Evolutionary conservation across 2,888 invertebrate genomes (phyloP).

Genomic region (Pristionchus exspectatus): DNA sequence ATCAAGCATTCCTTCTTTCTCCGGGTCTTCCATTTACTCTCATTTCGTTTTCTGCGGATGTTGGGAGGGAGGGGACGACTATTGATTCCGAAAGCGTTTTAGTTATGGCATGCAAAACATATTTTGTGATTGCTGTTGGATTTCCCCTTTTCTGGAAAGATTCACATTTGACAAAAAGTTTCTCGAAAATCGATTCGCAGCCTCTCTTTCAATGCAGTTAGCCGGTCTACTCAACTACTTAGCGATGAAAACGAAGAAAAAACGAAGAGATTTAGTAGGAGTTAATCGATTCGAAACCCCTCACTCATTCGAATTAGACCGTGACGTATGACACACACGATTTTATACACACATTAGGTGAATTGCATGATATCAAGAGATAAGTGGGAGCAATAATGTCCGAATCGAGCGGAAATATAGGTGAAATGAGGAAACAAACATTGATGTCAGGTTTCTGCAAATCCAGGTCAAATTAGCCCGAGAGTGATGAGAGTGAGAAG

Average conservation of each 20-base stretch:
- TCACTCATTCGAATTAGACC: neutral
- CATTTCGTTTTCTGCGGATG: neutral
- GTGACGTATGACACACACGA: neutral
- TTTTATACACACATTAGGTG: neutral
- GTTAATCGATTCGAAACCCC: neutral
- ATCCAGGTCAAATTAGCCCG: too few relatives aligned
- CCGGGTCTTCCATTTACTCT: neutral
- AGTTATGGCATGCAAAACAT: too few relatives aligned
- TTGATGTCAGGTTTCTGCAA: too few relatives aligned
- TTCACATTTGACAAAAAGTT: too few relatives aligned
- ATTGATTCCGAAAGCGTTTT: neutral
- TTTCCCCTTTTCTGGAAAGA: too few relatives aligned
- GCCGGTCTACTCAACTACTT: neutral
- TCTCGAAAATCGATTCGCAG: neutral
- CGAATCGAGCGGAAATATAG: neutral
- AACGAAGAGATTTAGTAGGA: neutral
- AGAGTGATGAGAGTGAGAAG: too few relatives aligned
- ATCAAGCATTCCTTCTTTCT: neutral
- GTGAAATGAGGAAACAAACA: too few relatives aligned
- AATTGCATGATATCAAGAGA: slow-evolving; percentile 15
- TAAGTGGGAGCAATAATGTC: neutral
- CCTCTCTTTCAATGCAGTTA: neutral
- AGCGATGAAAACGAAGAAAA: neutral
- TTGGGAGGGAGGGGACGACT: neutral
- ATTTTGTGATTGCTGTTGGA: too few relatives aligned